These are phyloP conservation scores for Centruroides sculpturatus DNA, from an alignment of 1,140 invertebrate species.

Conservation along the genomic window DNA sequence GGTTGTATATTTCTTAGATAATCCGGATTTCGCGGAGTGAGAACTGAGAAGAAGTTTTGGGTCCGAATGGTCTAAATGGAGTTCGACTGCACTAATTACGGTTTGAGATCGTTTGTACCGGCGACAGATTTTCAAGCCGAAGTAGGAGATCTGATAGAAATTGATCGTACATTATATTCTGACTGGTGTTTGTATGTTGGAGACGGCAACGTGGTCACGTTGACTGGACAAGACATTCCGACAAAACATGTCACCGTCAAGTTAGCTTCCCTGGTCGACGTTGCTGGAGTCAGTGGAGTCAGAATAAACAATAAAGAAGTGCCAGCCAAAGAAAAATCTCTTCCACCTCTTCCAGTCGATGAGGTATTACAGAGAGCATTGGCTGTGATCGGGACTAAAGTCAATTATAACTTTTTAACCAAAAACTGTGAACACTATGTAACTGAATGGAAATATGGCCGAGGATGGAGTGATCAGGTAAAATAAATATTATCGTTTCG, in stretches of 20 bases:
- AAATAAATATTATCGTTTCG: neutral
- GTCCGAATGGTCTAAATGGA: too few relatives aligned
- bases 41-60: too few relatives aligned
- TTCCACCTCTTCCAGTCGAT: slow-evolving; percentile 18
- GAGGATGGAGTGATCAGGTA: slow-evolving; percentile 26
- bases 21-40: too few relatives aligned
- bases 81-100: slow-evolving; percentile 1
- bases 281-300: slow-evolving; percentile 21
- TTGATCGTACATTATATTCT: slow-evolving; percentile 22
- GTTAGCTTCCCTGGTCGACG: slow-evolving; percentile 12
- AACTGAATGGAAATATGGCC: slow-evolving; percentile 25
- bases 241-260: slow-evolving; percentile 16
- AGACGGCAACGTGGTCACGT: slow-evolving; percentile 21
- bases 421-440: slow-evolving; percentile 26
- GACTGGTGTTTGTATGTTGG: slow-evolving; percentile 27
- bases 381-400: slow-evolving; percentile 15
- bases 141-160: slow-evolving; percentile 24
- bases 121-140: slow-evolving; percentile 8
- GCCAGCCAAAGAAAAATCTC: slow-evolving; percentile 19
- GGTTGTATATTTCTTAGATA: too few relatives aligned
- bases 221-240: slow-evolving; percentile 17
- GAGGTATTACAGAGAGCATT: slow-evolving; percentile 18
- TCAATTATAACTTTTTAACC: slow-evolving; percentile 23
- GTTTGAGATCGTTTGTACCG: slow-evolving; percentile 12
- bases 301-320: slow-evolving; percentile 25